phyloP scores from a whole-genome alignment of 1,140 invertebrate species.

The Drosophila subpulchrella region DNA sequence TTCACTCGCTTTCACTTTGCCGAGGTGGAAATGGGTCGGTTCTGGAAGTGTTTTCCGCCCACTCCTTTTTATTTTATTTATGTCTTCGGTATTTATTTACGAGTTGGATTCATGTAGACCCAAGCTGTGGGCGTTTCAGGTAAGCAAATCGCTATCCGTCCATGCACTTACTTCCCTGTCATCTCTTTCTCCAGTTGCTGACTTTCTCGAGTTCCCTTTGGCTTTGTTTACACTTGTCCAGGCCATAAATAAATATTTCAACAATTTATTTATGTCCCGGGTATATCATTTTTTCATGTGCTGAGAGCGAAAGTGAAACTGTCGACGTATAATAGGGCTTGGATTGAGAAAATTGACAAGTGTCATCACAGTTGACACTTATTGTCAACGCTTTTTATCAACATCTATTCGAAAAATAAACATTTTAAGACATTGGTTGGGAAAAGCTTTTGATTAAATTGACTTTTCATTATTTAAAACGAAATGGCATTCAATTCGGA shows the following conservation, averaged over 20 bases:
- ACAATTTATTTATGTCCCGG: conserved; percentile 44
- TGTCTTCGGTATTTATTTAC: conserved; percentile 51
- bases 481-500: too few relatives aligned
- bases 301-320: conserved; percentile 18
- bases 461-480: not conserved
- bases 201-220: conserved; percentile 3
- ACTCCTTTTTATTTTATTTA: conserved; percentile 34
- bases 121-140: conserved; percentile 15
- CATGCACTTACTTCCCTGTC: conserved; percentile 30
- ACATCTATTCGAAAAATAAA: not conserved
- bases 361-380: not conserved
- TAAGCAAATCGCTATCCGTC: conserved; percentile 26
- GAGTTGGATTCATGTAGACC: conserved; percentile 28
- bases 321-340: conserved; percentile 23
- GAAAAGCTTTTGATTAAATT: too few relatives aligned
- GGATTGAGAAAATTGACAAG: not conserved
- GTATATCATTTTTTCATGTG: conserved; percentile 41
- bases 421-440: not conserved
- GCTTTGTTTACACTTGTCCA: conserved; percentile 29
- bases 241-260: conserved; percentile 47
- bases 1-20: conserved; percentile 26
- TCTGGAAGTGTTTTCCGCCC: conserved; percentile 17
- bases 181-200: not conserved
- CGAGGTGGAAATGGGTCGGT: conserved; percentile 25
- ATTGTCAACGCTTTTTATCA: too few relatives aligned